Conservation (phyloP, 2,888 invertebrate genomes). For the Pachymerium ferrugineum region DNA sequence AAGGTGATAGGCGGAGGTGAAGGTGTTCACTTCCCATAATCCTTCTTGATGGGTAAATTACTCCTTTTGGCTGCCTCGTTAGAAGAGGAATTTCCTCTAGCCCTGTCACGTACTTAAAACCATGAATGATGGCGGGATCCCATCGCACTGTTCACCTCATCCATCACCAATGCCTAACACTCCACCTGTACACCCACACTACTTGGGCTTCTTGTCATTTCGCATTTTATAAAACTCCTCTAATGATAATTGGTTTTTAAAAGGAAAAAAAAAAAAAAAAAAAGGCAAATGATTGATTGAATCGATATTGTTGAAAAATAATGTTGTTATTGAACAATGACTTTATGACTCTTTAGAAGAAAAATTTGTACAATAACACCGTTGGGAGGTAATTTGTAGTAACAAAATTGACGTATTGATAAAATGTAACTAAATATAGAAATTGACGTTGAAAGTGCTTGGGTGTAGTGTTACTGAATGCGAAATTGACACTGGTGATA, state of each 20-base stretch:
- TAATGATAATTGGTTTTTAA: not conserved
- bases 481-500: no score
- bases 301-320: no score
- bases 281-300: no score
- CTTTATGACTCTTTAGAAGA: no score
- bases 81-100: slow-evolving; percentile 14
- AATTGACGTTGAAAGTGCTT: no score
- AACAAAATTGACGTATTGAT: no score
- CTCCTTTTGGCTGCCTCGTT: slow-evolving; percentile 14
- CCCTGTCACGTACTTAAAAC: slow-evolving; percentile 18
- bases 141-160: slow-evolving; percentile 13
- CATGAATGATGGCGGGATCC: slow-evolving; percentile 21
- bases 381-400: no score
- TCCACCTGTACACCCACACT: slow-evolving; percentile 6
- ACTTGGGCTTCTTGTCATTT: not conserved
- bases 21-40: not conserved
- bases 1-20: not conserved
- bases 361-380: no score
- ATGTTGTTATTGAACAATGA: no score
- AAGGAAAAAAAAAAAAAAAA: not conserved
- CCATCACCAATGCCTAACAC: not conserved
- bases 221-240: not conserved
- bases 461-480: no score
- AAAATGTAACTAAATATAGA: no score
- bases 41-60: slow-evolving; percentile 14